Evolutionary conservation across 1,140 invertebrate species (phyloP), one percentile per base, ranked within the genome.

Genomic region (Helicoverpa armigera): DNA sequence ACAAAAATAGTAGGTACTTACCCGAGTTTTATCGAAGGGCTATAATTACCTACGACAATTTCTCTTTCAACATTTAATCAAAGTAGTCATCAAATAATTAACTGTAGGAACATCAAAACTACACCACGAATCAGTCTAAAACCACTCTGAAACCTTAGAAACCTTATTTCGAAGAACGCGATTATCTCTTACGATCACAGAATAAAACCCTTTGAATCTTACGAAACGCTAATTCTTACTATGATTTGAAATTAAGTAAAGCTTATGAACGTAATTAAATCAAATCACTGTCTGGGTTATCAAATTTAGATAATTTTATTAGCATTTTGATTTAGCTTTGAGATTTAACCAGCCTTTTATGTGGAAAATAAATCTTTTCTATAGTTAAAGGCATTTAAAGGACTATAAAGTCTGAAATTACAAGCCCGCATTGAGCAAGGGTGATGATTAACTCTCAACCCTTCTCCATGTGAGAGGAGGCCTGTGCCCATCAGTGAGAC

Each of bases 241-340:
- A n/a, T 43, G 5, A 65, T n/a, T 65, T 65, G 35, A 65, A 43
- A 43, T 31, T 65, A 35, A 3, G 35, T 14, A 65, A 63, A 65
- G 35, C 61, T 43, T 13, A 65, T 65, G 35, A 65, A 65, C 31
- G 23, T 65, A 43, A 43, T 31, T 61, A 35, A 63, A 63, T 65
- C 61, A 65, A 65, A 65, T 31, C 31, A 43, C 43, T n/a, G 61
- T 65, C 35, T 65, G 61, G 9, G n/a, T 65, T 65, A 65, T 12
- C 13, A 29, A 35, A 12, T 65, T 43, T 43, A 43, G 61, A 43
- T 63, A 63, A 63, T 63, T 65, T 65, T 65, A 65, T 65, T 65
- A n/a, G 14, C 31, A 43, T 43, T 18, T 43, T 43, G 14, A 18
- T 65, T 65, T 65, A 3, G 61, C 61, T 43, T 65, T 65, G 31